phyloP scores from a whole-genome alignment of 2,888 invertebrate genomes.

The Teleogryllus oceanicus region DNA sequence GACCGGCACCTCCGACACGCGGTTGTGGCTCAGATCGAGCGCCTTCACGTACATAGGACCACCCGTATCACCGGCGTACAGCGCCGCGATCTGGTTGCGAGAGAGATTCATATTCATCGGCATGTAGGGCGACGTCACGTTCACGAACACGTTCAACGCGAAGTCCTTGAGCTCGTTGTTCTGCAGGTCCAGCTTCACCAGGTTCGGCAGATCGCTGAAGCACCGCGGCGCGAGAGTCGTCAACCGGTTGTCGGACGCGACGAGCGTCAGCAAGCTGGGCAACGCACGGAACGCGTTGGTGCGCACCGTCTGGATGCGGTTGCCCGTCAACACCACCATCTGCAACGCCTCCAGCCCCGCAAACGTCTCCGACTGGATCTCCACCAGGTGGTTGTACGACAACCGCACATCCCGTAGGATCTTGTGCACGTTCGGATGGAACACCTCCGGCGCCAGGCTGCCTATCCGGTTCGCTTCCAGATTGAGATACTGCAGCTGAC shows the following conservation, averaged over 20 bases:
- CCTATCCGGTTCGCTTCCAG: slow-evolving; percentile 50
- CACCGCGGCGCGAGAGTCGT: slow-evolving; percentile 43
- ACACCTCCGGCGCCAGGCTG: slow-evolving; percentile 64
- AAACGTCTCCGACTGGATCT: slow-evolving; percentile 54
- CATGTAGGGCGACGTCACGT: slow-evolving; percentile 39
- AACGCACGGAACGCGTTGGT: slow-evolving; percentile 45
- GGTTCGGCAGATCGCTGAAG: slow-evolving; percentile 44
- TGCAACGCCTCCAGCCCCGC: slow-evolving; percentile 41
- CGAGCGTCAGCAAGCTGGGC: slow-evolving; percentile 44
- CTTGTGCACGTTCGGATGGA: slow-evolving; percentile 65
- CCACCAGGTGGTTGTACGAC: slow-evolving; percentile 74
- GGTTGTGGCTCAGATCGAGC: slow-evolving; percentile 42
- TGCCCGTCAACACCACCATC: slow-evolving; percentile 42
- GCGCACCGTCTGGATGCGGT: slow-evolving; percentile 41
- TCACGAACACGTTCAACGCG: slow-evolving; percentile 40
- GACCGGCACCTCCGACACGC: slow-evolving; percentile 41
- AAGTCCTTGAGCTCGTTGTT: slow-evolving; percentile 41
- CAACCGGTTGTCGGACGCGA: slow-evolving; percentile 47
- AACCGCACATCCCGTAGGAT: slow-evolving; percentile 74
- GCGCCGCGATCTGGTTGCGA: slow-evolving; percentile 39
- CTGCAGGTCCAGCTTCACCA: slow-evolving; percentile 46
- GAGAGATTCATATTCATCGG: slow-evolving; percentile 41
- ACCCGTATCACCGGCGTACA: slow-evolving; percentile 37
- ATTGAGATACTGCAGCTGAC: slow-evolving; percentile 44
- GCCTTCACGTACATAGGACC: slow-evolving; percentile 38